Percentiles rank a stretch among this genome's conserved stretches.
These are phyloP conservation scores for Marronus borbonicus DNA, from an alignment of 2,888 invertebrate genomes.

Conservation along the genomic window DNA sequence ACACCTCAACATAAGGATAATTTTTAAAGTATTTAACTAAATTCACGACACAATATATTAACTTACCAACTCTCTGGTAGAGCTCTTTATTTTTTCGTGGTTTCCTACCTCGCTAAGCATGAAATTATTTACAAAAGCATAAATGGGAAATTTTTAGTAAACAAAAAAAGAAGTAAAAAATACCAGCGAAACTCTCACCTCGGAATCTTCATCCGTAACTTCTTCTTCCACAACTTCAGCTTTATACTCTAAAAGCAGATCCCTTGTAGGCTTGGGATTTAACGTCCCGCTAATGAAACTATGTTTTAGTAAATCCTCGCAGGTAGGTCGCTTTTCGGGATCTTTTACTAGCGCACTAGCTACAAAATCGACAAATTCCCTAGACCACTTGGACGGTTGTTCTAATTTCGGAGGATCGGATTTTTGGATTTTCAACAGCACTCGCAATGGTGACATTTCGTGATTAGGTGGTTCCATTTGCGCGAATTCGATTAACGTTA, in stretches of 20 bases:
- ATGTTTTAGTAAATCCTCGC: conserved; percentile 90
- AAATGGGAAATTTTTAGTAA: conserved; percentile 46
- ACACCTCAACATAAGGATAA: neutral
- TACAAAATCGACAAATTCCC: conserved; percentile 94
- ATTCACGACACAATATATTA: conserved; percentile 35
- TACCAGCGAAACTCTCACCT: conserved; percentile 74
- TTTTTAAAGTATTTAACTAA: too few relatives aligned
- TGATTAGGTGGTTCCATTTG: conserved; percentile 99
- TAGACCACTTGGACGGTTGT: conserved; percentile 88
- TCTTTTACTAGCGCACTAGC: conserved; percentile 93
- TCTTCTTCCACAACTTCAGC: conserved; percentile 98
- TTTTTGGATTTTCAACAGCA: conserved; percentile 98
- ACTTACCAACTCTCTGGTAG: conserved; percentile 86
- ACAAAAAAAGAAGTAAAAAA: conserved; percentile 10
- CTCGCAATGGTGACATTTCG: conserved; percentile 99
- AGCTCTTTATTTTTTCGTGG: conserved; percentile 81
- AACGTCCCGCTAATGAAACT: conserved; percentile 87
- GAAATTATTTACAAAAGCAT: conserved; percentile 70
- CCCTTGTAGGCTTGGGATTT: conserved; percentile 89
- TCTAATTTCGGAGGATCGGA: conserved; percentile 96
- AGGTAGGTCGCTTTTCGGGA: conserved; percentile 88
- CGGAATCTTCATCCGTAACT: conserved; percentile 86
- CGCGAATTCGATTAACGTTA: conserved; percentile 98
- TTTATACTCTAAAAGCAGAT: conserved; percentile 94
- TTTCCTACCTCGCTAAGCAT: conserved; percentile 81